Conservation (phyloP, 35 echinoderm and acorn worm species). For the Heliocidaris erythrogramma region DNA sequence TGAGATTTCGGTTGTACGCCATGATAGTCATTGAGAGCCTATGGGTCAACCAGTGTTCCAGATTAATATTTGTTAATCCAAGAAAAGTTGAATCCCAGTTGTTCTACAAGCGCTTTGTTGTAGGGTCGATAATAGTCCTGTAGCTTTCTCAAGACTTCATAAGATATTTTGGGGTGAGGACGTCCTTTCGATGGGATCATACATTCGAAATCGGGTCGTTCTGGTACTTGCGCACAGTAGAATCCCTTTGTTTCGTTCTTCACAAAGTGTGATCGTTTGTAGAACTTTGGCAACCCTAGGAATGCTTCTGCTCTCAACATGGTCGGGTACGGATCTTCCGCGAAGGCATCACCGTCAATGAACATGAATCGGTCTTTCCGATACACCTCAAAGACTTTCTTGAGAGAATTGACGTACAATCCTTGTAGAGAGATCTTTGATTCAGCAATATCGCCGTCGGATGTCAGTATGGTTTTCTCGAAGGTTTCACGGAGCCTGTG, state of each 20-base stretch:
- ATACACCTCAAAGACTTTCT: not conserved
- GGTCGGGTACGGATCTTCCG: not conserved
- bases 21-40: too few species aligned
- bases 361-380: not conserved
- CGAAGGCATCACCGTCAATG: conserved; percentile 19
- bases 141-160: not conserved
- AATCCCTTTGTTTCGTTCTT: not conserved
- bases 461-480: not conserved
- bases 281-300: conserved; percentile 32
- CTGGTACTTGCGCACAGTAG: conserved; percentile 15
- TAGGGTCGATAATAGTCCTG: conserved; percentile 27
- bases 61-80: not conserved
- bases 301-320: not conserved
- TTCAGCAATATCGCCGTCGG: not conserved
- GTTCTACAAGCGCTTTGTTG: not conserved
- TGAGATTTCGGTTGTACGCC: too few species aligned
- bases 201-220: not conserved
- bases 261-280: conserved; percentile 12
- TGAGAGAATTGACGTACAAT: not conserved
- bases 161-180: conserved; percentile 31
- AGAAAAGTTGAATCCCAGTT: not conserved
- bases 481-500: not conserved
- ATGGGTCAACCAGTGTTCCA: too few species aligned
- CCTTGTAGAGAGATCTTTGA: not conserved
- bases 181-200: conserved; percentile 13